Evolutionary conservation across 2,888 invertebrate species (phyloP).

Genomic region (Lycocerus yunnanus): DNA sequence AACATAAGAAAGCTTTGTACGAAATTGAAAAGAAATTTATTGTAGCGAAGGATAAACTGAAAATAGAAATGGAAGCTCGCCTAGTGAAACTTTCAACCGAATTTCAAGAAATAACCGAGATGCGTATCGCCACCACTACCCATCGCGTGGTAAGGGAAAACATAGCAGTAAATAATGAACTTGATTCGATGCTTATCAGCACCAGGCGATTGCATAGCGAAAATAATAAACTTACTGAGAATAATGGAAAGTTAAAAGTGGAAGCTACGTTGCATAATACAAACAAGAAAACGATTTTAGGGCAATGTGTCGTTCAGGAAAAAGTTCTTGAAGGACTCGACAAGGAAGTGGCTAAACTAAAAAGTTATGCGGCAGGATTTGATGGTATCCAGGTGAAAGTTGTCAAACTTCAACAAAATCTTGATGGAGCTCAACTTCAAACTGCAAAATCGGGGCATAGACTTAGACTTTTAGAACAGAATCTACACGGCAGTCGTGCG

Average conservation of each 20-base stretch:
- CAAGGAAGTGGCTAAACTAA: slow-evolving; percentile 50
- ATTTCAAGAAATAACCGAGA: slow-evolving; percentile 83
- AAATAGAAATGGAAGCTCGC: slow-evolving; percentile 84
- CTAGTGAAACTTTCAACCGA: slow-evolving; percentile 80
- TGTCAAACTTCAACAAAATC: not conserved
- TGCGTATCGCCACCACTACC: slow-evolving; percentile 86
- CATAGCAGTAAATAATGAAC: slow-evolving; percentile 77
- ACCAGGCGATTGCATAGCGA: slow-evolving; percentile 66
- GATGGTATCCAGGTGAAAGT: not conserved
- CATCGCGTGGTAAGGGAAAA: slow-evolving; percentile 85
- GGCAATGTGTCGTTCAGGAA: slow-evolving; percentile 65
- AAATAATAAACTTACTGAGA: slow-evolving; percentile 63
- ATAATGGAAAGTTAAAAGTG: slow-evolving; percentile 60
- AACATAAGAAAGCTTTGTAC: slow-evolving; percentile 76
- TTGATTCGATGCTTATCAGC: slow-evolving; percentile 64
- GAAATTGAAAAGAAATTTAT: slow-evolving; percentile 72
- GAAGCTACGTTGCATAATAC: slow-evolving; percentile 63
- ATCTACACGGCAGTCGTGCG: slow-evolving; percentile 58
- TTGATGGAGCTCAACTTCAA: not conserved
- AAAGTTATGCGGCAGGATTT: not conserved
- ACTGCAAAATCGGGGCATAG: slow-evolving; percentile 39
- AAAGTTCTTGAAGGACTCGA: slow-evolving; percentile 68
- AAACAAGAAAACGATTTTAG: slow-evolving; percentile 68
- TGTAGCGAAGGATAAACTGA: slow-evolving; percentile 78
- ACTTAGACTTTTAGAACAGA: slow-evolving; percentile 57